phyloP scores from a whole-genome alignment of 2,113 vertebrate species.

The Leptosomus discolor region DNA sequence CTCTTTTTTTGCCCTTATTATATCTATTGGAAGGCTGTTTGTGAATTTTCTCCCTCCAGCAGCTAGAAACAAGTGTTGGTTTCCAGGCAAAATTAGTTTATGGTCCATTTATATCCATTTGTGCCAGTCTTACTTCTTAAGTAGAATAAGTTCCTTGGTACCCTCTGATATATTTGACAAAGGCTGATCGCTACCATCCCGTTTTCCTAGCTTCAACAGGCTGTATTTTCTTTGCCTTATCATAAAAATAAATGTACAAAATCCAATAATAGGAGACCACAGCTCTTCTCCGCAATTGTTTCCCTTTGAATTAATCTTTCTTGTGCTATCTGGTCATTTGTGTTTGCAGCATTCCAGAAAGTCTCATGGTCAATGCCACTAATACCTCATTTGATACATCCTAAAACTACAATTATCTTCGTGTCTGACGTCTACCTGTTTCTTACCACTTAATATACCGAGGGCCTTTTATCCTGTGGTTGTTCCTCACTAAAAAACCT shows the following conservation, averaged over 20 bases:
- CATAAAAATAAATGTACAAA: neutral
- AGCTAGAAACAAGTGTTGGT: neutral
- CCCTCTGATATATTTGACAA: neutral
- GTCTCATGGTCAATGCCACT: neutral
- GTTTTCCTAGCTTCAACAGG: neutral
- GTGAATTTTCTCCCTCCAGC: neutral
- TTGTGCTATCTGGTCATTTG: neutral
- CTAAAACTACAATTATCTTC: neutral
- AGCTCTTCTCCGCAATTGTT: neutral
- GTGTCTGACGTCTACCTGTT: neutral
- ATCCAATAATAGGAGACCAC: neutral
- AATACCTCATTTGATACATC: neutral
- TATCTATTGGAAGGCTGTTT: neutral
- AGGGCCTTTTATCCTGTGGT: neutral
- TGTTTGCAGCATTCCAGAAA: neutral
- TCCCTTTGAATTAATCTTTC: neutral
- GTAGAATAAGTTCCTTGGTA: neutral
- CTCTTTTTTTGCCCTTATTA: accelerated
- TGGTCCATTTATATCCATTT: neutral
- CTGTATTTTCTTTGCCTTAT: neutral
- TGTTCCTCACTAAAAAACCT: neutral
- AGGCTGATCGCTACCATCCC: neutral
- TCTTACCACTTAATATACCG: neutral
- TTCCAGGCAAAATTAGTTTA: neutral
- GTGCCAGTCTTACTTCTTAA: neutral